Percentiles rank a stretch among this genome's conserved stretches.
phyloP scores from a whole-genome alignment of 2,113 vertebrate species.

The Chascanopsetta lugubris region DNA sequence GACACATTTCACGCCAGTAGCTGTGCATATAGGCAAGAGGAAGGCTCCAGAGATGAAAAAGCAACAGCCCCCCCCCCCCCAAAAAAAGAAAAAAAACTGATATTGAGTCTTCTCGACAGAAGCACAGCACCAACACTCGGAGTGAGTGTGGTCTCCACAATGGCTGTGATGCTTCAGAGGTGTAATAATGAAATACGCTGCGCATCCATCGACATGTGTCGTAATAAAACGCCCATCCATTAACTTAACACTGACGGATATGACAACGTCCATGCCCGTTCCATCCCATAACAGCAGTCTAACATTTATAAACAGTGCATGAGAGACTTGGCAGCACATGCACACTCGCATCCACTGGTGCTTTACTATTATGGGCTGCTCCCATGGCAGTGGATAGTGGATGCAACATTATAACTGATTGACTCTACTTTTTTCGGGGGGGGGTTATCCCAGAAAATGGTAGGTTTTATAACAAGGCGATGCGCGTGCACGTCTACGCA shows the following conservation, averaged over 20 bases:
- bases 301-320: slow-evolving; percentile 37
- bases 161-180: slow-evolving; percentile 23
- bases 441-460: slow-evolving; percentile 45
- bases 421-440: not conserved
- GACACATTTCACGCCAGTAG: slow-evolving; percentile 83
- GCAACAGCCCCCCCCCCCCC: slow-evolving; percentile 79
- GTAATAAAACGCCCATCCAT: slow-evolving; percentile 61
- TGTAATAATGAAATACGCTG: slow-evolving; percentile 53
- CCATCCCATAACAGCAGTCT: slow-evolving; percentile 36
- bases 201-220: slow-evolving; percentile 50
- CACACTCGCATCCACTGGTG: not conserved
- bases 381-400: not conserved
- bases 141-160: slow-evolving; percentile 10
- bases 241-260: slow-evolving; percentile 58
- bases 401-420: slow-evolving; percentile 10
- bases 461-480: slow-evolving; percentile 28
- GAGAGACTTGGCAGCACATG: slow-evolving; percentile 12
- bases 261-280: slow-evolving; percentile 46
- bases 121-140: slow-evolving; percentile 35
- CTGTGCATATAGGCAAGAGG: slow-evolving; percentile 91
- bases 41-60: slow-evolving; percentile 49
- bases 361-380: slow-evolving; percentile 3
- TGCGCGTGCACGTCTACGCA: not conserved
- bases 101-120: slow-evolving; percentile 51
- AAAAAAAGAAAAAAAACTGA: slow-evolving; percentile 71